Evolutionary conservation across 2,888 invertebrate species (phyloP).

Genomic region (Nomada lathburiana): DNA sequence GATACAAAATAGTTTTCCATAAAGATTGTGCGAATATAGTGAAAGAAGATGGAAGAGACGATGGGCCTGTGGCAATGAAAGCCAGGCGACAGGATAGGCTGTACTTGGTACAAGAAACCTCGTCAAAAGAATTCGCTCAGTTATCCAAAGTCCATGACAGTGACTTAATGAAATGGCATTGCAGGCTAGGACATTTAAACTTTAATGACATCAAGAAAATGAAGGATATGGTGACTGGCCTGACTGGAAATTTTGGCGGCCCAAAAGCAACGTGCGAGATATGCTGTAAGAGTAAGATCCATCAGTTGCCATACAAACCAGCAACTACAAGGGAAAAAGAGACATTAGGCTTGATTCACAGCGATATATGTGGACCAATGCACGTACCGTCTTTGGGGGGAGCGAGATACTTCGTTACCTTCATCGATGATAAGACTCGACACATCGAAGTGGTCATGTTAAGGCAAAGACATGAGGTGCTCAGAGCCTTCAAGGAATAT

Average conservation of each 20-base stretch:
- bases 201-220: no score
- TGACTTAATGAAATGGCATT: no score
- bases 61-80: no score
- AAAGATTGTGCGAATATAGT: no score
- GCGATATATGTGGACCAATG: not conserved
- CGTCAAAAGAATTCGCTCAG: no score
- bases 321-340: not conserved
- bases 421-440: constrained; percentile 52
- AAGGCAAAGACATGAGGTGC: constrained; percentile 31
- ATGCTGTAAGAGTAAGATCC: not conserved
- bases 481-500: constrained; percentile 49
- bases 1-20: no score
- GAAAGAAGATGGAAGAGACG: no score
- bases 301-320: not conserved
- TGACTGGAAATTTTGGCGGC: not conserved
- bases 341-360: not conserved
- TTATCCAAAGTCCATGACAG: no score
- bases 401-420: not conserved
- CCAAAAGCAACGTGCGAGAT: not conserved
- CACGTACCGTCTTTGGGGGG: not conserved
- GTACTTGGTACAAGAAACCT: no score
- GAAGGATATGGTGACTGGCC: no score
- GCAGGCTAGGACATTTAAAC: no score
- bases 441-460: constrained; percentile 42
- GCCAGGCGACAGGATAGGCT: no score